Evolutionary conservation across 1,140 invertebrate species (phyloP).

Genomic region (Diuraphis noxia): DNA sequence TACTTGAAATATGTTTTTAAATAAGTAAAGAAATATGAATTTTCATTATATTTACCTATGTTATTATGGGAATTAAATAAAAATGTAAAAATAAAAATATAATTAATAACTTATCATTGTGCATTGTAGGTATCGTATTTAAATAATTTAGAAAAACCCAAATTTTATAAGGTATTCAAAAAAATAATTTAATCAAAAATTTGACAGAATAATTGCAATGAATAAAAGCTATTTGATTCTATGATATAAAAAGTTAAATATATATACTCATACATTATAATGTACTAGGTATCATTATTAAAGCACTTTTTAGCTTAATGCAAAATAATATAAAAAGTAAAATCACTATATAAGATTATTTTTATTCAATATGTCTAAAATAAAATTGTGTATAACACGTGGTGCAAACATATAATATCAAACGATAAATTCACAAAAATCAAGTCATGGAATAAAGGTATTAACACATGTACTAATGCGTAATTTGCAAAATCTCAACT

Average conservation of each 20-base stretch:
- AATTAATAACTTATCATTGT: too few species aligned
- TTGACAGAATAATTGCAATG: background rate
- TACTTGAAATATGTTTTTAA: too few species aligned
- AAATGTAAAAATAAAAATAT: too few species aligned
- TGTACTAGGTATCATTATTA: background rate
- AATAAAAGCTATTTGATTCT: background rate
- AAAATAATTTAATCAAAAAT: background rate
- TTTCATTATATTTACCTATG: background rate
- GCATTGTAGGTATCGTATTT: too few species aligned
- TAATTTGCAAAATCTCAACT: background rate
- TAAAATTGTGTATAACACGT: background rate
- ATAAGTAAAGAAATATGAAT: too few species aligned
- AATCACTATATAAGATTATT: background rate
- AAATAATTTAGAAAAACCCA: too few species aligned
- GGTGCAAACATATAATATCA: background rate
- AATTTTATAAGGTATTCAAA: too few species aligned
- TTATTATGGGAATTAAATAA: background rate
- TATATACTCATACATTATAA: background rate
- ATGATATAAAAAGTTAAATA: background rate
- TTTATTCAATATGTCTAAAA: background rate
- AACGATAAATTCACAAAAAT: background rate
- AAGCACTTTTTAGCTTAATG: too few species aligned
- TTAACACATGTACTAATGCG: background rate
- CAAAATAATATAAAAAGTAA: background rate
- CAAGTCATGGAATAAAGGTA: background rate